phyloP scores from a whole-genome alignment of 1,140 invertebrate genomes.

The Bactericera cockerelli region DNA sequence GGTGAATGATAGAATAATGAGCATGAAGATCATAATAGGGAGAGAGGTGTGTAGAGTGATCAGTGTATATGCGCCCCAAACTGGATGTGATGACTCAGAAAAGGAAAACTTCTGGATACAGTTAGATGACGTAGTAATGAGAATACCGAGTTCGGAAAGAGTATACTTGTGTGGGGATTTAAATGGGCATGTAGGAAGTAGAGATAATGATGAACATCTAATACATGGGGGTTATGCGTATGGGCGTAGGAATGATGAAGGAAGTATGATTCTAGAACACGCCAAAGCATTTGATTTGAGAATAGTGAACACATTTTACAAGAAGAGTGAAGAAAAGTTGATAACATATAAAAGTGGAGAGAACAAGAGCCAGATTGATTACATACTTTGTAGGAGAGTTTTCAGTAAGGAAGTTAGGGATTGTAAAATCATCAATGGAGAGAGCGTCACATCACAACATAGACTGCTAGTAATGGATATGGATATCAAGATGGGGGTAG shows the following conservation, averaged over 20 bases:
- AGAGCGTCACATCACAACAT: background rate
- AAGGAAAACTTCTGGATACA: background rate
- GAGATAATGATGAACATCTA: background rate
- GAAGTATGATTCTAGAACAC: background rate
- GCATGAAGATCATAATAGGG: background rate
- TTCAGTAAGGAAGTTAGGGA: background rate
- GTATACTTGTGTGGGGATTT: background rate
- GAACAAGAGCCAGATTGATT: background rate
- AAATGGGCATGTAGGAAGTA: background rate
- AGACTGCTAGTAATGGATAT: conserved; percentile 1
- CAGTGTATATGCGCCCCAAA: background rate
- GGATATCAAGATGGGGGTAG: background rate
- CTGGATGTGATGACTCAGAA: background rate
- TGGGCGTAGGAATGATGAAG: background rate
- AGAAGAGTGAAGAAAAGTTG: background rate
- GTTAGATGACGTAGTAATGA: background rate
- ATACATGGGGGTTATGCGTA: background rate
- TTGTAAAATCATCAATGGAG: background rate
- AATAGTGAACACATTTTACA: background rate
- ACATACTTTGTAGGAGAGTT: background rate
- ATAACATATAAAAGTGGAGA: background rate
- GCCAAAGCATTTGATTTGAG: background rate
- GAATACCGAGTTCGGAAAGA: background rate
- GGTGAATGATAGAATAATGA: conserved; percentile 3
- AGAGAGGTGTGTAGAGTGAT: background rate